phyloP scores from a whole-genome alignment of 2,797 vertebrate genomes.

The Phrynocephalus vlangalii region DNA sequence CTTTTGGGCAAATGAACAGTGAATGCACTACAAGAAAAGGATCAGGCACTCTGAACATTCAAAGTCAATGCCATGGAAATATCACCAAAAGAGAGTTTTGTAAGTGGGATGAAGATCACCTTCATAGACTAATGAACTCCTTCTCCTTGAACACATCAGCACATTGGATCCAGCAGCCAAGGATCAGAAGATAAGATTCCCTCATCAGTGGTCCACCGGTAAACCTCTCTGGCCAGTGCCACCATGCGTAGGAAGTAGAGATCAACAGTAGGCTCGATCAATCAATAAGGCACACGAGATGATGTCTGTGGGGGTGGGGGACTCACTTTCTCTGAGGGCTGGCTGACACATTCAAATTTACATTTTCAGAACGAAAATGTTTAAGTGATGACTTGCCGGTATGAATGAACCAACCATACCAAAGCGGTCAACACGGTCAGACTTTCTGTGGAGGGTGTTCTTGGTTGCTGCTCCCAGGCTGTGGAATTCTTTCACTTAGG shows the following conservation, averaged over 20 bases:
- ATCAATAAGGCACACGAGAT: neutral
- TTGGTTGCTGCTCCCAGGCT: neutral
- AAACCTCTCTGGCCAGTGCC: neutral
- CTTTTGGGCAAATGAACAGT: slow-evolving; percentile 48
- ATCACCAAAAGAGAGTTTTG: neutral
- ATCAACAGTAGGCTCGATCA: neutral
- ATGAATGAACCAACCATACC: neutral
- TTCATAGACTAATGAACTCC: neutral
- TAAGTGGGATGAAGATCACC: neutral
- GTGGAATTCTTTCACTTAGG: neutral
- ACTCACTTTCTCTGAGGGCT: neutral
- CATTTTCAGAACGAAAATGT: no score
- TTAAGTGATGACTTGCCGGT: neutral
- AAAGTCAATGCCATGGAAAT: slow-evolving; percentile 15
- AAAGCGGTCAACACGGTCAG: no score
- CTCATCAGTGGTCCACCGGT: neutral
- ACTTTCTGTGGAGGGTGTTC: neutral
- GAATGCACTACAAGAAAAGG: slow-evolving; percentile 3
- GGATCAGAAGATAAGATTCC: neutral
- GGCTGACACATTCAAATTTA: neutral
- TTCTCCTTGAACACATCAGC: neutral
- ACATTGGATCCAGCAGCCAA: neutral
- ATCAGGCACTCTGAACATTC: slow-evolving; percentile 13
- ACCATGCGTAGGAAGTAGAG: neutral
- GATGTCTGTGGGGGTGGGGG: neutral